Evolutionary conservation across 2,113 vertebrate genomes (phyloP), one percentile per base, ranked within the genome.

Genomic region (Microcebus jonahi): DNA sequence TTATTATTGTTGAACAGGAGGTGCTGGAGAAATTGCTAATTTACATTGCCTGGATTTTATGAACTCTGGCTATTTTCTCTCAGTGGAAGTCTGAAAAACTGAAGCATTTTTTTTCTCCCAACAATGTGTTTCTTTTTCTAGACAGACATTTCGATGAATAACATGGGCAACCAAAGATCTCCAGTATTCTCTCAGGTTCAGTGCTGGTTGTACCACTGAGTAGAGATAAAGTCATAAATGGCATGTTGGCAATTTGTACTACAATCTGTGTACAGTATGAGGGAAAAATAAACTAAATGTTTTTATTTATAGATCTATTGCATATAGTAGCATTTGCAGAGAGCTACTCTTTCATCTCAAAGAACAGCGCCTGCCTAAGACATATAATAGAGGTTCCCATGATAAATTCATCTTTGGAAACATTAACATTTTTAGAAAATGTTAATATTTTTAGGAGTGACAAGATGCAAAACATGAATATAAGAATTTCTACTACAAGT

Each of bases 131-230:
- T 50, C 6, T 81, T 92, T 71, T 82, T 63, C 10, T 34, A 76
- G 59, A 25, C 12, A 83, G 34, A 11, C 67, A 95, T 76, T 87
- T 92, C 92, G 94, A 96, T 94, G 42, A 93, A 96, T 93, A 95
- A 15, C n/a, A 14, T 45, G 31, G 39, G 31, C 50, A 87, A 21
- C 68, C 50, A 76, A 93, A 79, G 21, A 55, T 29, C 50, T 53
- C 68, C 18, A 55, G 21, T 86, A 70, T 86, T 82, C 77, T 94
- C 93, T 93, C 25, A 82, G 73, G 79, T 96, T 77, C 79, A 86
- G 15, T 96, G 83, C 20, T 80, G 10, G 17, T 65, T 89, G 48
- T 29, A 63, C 10, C 27, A 57, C 14, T 73, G 83, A 79, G 53
- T 34, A 55, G 36, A 85, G 50, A 95, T 65, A 91, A 88, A 67